phyloP scores from a whole-genome alignment of 2,113 vertebrate species.

The Petrocephalus microphthalmus region DNA sequence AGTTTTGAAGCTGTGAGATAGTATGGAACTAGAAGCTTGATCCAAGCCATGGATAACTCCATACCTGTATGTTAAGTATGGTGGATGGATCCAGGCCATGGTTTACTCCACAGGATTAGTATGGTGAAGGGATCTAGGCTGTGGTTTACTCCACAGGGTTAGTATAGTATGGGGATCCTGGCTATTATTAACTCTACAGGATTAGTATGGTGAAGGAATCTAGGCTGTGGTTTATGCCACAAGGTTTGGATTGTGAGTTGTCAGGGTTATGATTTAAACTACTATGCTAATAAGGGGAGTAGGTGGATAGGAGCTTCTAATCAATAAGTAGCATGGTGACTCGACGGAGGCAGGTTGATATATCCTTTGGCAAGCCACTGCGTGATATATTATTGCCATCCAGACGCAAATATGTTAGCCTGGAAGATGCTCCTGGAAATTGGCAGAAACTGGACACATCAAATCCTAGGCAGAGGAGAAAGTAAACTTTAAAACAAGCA shows the following conservation, averaged over 20 bases:
- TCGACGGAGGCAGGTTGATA: constrained; percentile 79
- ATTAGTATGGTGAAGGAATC: background rate
- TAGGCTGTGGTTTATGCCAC: background rate
- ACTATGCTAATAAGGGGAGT: background rate
- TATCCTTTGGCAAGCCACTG: constrained; percentile 71
- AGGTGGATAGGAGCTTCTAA: background rate
- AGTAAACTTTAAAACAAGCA: background rate
- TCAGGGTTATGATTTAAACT: background rate
- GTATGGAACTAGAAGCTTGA: background rate
- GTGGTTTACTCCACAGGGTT: background rate
- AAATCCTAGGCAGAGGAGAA: constrained; percentile 68
- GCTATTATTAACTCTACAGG: background rate
- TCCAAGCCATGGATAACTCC: background rate
- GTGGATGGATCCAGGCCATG: too few relatives aligned
- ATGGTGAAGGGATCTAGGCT: background rate
- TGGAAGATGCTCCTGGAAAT: constrained; percentile 76
- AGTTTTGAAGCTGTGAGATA: background rate
- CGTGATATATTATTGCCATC: constrained; percentile 79
- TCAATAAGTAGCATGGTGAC: constrained; percentile 61
- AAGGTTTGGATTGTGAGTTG: background rate
- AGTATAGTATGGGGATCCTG: background rate
- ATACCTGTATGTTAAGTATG: background rate
- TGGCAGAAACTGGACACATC: constrained; percentile 84
- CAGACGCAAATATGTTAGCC: constrained; percentile 77
- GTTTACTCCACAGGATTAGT: too few relatives aligned